Base-by-base conservation (phyloP, 2,113 vertebrate species). In the Bubo bubo region DNA sequence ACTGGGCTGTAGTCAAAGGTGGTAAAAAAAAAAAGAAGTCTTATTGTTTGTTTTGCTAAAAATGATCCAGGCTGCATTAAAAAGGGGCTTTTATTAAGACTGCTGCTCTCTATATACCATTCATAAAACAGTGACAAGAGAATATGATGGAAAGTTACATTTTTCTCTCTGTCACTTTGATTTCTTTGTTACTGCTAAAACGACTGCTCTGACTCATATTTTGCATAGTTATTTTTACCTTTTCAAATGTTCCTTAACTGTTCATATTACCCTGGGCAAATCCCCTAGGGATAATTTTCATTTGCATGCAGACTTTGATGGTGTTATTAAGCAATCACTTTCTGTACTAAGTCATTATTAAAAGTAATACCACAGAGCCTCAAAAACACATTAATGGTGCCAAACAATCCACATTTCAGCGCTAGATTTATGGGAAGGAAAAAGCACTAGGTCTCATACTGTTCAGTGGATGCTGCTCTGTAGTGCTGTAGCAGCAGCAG, bases 81-180 rank as follows among this genome's bases (percentile, higher is more conserved):
- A 92, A 95, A 27, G 30, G 52, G 55, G n/a, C 52, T 90, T 97
- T 88, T 96, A 96, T 96, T 79, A 79, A 66, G 75, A 80, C 52
- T 35, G 8, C 26, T 80, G 50, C 49, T 86, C 3, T 12, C 76
- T 92, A 98, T 98, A 97, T 97, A 85, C 96, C 97, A 92, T 96
- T 97, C 93, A 97, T 96, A 91, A 96, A 92, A 85, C 67, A 84
- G 79, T 82, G 91, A 86, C 0, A 22, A 85, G 92, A 93, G 81
- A 86, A 85, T 66, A 74, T 88, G 96, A 95, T 95, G 88, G 91
- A 96, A 97, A 97, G 91, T 97, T 97, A 67, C 85, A 85, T 97
- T 97, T 97, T 97, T 96, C 92, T 95, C 84, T 96, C 83, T 98
- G 94, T 98, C 92, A 94, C 86, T 96, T 97, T 94, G 83, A 98